Conservation (phyloP, 1,140 invertebrate species). For the Pissodes strobi region DNA sequence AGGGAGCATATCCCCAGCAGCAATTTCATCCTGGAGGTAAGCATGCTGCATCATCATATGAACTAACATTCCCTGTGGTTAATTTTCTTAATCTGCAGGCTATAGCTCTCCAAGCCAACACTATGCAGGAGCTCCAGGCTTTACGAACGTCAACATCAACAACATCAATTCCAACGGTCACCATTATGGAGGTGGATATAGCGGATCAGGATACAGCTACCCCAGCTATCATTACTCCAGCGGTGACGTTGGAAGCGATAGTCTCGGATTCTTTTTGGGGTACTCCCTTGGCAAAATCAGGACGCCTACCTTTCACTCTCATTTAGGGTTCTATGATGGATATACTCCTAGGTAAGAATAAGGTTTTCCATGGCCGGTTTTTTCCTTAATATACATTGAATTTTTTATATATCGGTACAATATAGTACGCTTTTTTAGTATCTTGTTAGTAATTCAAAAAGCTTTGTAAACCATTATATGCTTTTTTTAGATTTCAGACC, state of each 20-base stretch:
- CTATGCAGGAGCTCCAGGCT: neutral
- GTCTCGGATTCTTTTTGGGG: slow-evolving; percentile 42
- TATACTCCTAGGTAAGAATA: slow-evolving; percentile 33
- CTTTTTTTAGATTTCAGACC: too few relatives aligned
- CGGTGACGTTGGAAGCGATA: slow-evolving; percentile 36
- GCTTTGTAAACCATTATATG: too few relatives aligned
- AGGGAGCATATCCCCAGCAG: slow-evolving; percentile 10
- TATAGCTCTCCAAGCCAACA: slow-evolving; percentile 5
- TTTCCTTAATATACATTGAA: too few relatives aligned
- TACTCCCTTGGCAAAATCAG: slow-evolving; percentile 41
- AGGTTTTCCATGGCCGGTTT: too few relatives aligned
- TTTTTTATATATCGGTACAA: too few relatives aligned
- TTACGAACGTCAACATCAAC: slow-evolving; percentile 28
- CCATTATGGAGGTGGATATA: slow-evolving; percentile 16
- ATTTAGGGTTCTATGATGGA: slow-evolving; percentile 12
- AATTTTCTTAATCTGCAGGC: neutral
- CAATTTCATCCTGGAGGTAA: slow-evolving; percentile 19
- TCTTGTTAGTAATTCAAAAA: too few relatives aligned
- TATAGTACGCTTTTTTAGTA: too few relatives aligned
- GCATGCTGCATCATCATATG: neutral
- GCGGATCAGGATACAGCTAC: slow-evolving; percentile 14
- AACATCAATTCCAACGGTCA: slow-evolving; percentile 36
- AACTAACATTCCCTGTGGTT: neutral
- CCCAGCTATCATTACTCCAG: slow-evolving; percentile 36
- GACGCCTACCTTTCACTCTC: slow-evolving; percentile 36